Evolutionary conservation across 2,797 vertebrate species (phyloP).

Genomic region (Aplochiton taeniatus): DNA sequence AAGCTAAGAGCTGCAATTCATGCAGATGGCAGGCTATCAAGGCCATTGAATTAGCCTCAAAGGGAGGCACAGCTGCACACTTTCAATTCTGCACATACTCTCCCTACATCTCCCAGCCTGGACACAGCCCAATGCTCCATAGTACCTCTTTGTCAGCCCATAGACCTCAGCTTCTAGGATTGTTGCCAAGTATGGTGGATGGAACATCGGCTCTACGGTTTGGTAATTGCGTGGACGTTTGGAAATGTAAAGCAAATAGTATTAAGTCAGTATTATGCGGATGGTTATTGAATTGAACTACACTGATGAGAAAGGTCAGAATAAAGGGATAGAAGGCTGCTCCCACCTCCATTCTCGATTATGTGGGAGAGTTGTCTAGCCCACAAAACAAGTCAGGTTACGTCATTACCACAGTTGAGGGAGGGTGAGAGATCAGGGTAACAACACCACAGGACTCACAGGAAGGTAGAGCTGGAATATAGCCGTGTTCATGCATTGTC

Average conservation of each 20-base stretch:
- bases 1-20: slow-evolving; percentile 44
- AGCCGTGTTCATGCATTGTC: too few species aligned
- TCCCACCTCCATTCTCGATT: not conserved
- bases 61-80: slow-evolving; percentile 56
- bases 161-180: not conserved
- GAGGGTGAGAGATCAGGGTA: slow-evolving; percentile 9
- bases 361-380: slow-evolving; percentile 14
- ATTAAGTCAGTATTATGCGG: slow-evolving; percentile 1
- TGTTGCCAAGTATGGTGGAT: not conserved
- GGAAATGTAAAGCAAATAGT: not conserved
- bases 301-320: not conserved
- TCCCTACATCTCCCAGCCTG: slow-evolving; percentile 31
- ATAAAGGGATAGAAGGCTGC: too few species aligned
- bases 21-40: slow-evolving; percentile 61
- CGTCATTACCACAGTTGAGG: slow-evolving; percentile 34
- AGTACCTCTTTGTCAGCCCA: slow-evolving; percentile 7
- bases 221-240: not conserved
- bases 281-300: not conserved
- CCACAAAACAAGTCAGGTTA: slow-evolving; percentile 27
- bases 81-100: slow-evolving; percentile 6
- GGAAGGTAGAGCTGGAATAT: not conserved
- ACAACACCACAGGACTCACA: not conserved
- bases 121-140: slow-evolving; percentile 25
- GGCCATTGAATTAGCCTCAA: slow-evolving; percentile 51
- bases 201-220: not conserved